These are phyloP conservation scores for Gopherus evgoodei DNA, from an alignment of 2,113 vertebrate genomes.

Conservation along the genomic window DNA sequence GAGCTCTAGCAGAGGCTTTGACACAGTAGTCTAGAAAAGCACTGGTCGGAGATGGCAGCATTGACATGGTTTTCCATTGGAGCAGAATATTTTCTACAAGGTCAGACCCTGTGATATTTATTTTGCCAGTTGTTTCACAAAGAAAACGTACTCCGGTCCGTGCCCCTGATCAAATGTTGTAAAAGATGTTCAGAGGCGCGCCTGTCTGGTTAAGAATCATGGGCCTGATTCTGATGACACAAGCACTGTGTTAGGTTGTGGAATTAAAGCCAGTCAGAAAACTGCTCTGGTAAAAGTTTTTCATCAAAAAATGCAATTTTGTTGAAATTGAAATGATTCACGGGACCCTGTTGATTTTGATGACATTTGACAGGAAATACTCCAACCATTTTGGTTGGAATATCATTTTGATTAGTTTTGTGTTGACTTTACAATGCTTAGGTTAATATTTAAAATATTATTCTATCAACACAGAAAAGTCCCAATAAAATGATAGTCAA, in stretches of 20 bases:
- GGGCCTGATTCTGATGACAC: neutral
- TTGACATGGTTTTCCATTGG: neutral
- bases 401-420: neutral
- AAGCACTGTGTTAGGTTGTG: neutral
- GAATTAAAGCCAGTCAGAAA: neutral
- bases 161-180: neutral
- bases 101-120: neutral
- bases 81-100: neutral
- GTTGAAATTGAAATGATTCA: neutral
- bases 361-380: neutral
- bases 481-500: neutral
- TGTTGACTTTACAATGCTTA: neutral
- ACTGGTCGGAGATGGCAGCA: too few relatives aligned
- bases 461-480: neutral
- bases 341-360: neutral
- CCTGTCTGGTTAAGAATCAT: neutral
- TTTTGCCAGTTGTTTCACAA: neutral
- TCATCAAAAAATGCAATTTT: neutral
- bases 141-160: neutral
- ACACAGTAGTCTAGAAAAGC: neutral
- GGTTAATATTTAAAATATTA: too few relatives aligned
- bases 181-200: neutral
- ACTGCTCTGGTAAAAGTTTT: neutral
- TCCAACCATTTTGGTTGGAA: neutral
- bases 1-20: neutral